Evolutionary conservation across 1,140 invertebrate genomes (phyloP), one percentile per base, ranked within the genome.

Genomic region (Varroa destructor): DNA sequence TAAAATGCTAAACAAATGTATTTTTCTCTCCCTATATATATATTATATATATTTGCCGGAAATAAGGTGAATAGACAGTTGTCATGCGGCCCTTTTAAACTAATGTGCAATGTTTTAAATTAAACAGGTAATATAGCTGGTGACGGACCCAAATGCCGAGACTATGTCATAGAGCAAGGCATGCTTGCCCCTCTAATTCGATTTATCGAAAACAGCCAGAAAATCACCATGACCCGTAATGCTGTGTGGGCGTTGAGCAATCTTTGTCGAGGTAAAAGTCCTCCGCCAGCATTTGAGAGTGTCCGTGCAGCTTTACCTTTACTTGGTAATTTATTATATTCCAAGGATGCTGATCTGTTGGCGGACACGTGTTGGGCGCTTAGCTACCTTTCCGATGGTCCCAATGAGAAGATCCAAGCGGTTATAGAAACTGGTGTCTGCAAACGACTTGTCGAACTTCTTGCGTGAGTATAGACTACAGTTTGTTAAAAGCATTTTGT

Each of bases 221-320:
- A 71, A 54, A 71, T 55, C 25, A 90, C 93, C 1, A 93, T 96
- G 91, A 91, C 87, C 46, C 85, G 93, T 73, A 98, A 98, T 82
- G 92, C 91, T n/a, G 93, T 97, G 5, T 97, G 94, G 94, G 90
- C 92, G 73, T 80, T 98, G 51, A 96, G 92, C 55, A 98, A 98
- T 82, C 81, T 98, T 64, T 97, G 94, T 79, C 85, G 94, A 78
- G 94, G 93, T 8, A 98, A 97, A 82, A 95, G 89, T 83, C 94
- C 94, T n/a, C 87, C 91, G 0, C 91, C 93, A 14, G 88, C 93
- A 77, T 97, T 97, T 82, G 80, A 85, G 55, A 75, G 83, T 79
- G 84, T 86, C 1, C 81, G 82, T 1, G 83, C 84, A 76, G 90
- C 89, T 77, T 82, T 98, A 72, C 90, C 91, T 46, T 87, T 96